A percentile compares a stretch with the other conserved stretches of the same genome.
phyloP scores from a whole-genome alignment of 2,888 invertebrate species.

The Phortica magna region DNA sequence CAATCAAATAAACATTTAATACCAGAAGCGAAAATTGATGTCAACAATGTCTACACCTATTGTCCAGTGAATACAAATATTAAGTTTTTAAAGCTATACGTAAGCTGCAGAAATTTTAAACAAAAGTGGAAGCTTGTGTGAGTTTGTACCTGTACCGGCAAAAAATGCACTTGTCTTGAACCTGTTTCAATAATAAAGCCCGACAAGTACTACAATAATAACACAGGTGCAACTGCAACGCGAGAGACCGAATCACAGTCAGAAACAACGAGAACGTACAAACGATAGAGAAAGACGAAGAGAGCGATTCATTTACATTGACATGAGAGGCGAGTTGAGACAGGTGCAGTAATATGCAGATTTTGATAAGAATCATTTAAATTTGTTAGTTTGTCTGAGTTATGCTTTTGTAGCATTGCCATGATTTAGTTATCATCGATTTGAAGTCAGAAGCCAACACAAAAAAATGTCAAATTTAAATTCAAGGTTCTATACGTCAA shows the following conservation, averaged over 20 bases:
- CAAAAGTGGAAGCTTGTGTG: neutral
- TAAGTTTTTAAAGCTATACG: neutral
- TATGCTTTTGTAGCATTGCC: neutral
- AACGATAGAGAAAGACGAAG: neutral
- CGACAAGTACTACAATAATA: neutral
- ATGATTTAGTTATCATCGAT: no score
- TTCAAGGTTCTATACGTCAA: slow-evolving; percentile 40
- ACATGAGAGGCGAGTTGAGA: neutral
- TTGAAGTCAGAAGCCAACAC: neutral
- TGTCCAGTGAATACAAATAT: neutral
- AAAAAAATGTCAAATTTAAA: slow-evolving; percentile 35
- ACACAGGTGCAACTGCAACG: neutral
- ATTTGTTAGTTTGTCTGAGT: neutral
- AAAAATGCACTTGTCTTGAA: neutral
- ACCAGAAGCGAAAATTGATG: no score
- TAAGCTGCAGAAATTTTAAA: neutral
- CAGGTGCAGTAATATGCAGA: neutral
- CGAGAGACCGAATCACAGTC: neutral
- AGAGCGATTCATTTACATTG: neutral
- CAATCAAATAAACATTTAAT: neutral
- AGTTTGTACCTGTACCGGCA: neutral
- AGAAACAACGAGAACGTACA: neutral
- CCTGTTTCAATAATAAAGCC: neutral
- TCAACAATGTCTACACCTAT: neutral
- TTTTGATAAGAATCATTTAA: neutral